phyloP scores from a whole-genome alignment of 2,797 vertebrate genomes.

The Merluccius polli region DNA sequence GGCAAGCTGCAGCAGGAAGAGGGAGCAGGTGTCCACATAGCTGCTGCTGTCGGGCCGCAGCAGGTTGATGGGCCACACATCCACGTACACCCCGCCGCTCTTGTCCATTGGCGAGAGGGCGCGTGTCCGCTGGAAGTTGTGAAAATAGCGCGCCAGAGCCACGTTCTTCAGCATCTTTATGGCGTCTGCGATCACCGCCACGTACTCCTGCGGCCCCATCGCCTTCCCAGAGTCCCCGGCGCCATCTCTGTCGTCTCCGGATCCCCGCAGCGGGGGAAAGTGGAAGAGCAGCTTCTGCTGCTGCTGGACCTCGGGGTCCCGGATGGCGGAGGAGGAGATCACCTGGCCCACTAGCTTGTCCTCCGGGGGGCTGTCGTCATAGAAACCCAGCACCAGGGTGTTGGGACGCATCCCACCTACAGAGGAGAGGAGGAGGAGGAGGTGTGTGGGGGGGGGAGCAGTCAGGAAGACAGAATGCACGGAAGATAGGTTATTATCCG shows the following conservation, averaged over 20 bases:
- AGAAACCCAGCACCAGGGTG: conserved; percentile 87
- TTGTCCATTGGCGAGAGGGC: conserved; percentile 41
- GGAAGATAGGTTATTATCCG: no score
- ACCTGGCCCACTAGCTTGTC: conserved; percentile 69
- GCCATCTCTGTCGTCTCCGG: conserved; percentile 20
- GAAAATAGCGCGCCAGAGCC: conserved; percentile 80
- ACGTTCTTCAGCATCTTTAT: conserved; percentile 92
- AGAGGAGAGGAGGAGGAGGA: not conserved
- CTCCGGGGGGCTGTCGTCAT: conserved; percentile 69
- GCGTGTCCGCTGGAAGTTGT: conserved; percentile 71
- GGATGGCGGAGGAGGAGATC: not conserved
- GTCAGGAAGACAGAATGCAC: no score
- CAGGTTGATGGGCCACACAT: conserved; percentile 88
- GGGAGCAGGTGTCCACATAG: conserved; percentile 87
- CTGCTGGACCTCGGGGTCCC: conserved; percentile 34
- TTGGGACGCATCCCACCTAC: conserved; percentile 91
- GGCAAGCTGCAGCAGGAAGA: conserved; percentile 88
- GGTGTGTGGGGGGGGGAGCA: no score
- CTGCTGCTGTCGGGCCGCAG: conserved; percentile 83
- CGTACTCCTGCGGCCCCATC: conserved; percentile 78
- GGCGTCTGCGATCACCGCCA: conserved; percentile 82
- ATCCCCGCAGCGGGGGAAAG: conserved; percentile 64
- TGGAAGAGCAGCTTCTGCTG: conserved; percentile 47
- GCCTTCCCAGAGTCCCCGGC: conserved; percentile 54
- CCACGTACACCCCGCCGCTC: conserved; percentile 64